Conservation (phyloP, 37 sponge, comb jelly and placozoan genomes). For the Oopsacas minuta region DNA sequence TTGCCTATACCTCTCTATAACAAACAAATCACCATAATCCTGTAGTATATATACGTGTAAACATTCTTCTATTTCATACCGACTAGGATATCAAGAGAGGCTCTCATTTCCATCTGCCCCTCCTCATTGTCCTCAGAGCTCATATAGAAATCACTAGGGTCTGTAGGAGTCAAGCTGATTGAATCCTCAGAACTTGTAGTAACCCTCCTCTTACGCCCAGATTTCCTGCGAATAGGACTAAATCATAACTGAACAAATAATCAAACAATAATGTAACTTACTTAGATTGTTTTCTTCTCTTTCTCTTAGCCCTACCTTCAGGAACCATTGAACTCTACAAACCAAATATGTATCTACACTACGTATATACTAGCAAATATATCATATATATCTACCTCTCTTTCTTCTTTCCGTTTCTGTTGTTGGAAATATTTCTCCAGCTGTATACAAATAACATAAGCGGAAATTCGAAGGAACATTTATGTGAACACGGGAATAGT, state of each 20-base stretch:
- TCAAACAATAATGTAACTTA: no score
- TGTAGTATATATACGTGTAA: not conserved
- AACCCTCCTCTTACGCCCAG: not conserved
- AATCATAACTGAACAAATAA: no score
- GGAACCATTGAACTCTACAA: not conserved
- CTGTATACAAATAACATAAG: no score
- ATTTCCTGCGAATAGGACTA: no score
- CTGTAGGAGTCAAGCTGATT: not conserved
- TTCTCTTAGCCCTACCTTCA: not conserved
- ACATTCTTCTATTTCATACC: not conserved
- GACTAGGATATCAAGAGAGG: not conserved
- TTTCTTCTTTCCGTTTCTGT: not conserved
- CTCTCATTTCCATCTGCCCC: not conserved
- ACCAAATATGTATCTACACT: not conserved
- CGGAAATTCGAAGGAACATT: no score
- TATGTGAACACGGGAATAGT: no score
- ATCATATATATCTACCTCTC: not conserved
- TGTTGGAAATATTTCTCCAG: not conserved
- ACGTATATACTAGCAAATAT: not conserved
- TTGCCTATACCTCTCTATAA: not conserved
- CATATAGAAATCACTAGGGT: not conserved
- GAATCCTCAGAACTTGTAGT: not conserved
- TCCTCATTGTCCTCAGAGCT: not conserved
- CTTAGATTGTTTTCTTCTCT: not conserved
- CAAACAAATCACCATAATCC: not conserved